Base-by-base conservation (phyloP, 2,797 vertebrate genomes). In the Nannoperca obscura region DNA sequence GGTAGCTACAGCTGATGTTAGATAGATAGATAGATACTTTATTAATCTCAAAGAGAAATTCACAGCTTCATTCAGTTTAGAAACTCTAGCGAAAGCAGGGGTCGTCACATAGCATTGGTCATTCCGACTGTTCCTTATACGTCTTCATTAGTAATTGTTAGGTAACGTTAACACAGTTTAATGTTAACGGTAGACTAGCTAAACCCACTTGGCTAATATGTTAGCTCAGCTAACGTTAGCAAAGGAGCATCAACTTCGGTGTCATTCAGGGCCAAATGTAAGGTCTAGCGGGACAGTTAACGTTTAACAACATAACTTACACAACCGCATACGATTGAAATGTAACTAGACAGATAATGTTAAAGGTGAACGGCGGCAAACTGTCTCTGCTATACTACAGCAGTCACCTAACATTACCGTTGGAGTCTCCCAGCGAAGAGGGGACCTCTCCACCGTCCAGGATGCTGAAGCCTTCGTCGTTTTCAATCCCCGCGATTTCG, bases 401-500 rank as follows among this genome's bases (percentile, higher is more conserved):
- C 40, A 5, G 57, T 30, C 7, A 86, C 91, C 27, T 40, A 40
- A 40, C 38, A 12, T 40, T 40, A 94, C 93, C 93, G 76, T 68
- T 84, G 0, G 83, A 69, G 49, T 94, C 92, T 50, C 59, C 81
- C 14, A 97, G 83, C 49, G 94, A 95, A 27, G 93, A 85, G 1
- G 97, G 97, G 10, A 97, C 92, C 7, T 97, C 96, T 89, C 97
- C 97, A 59, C 95, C 88, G 94, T 99, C 97, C 87, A 99, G 94
- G 94, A 99, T 98, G 93, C 94, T 96, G 95, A 97, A 98, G 76
- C 97, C 98, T 81, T 97, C 97, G 84, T 97, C 97, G 87, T 97
- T 97, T 90, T 99, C 98, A 53, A 99, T 99, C 74, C 97, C 97
- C 47, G 97, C 97, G 78, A 99, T 98, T 91, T 99, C 97, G 82